A percentile compares a stretch with the other conserved stretches of the same genome.
Conservation (phyloP, 2,888 invertebrate species). For the Podabrus alpinus region DNA sequence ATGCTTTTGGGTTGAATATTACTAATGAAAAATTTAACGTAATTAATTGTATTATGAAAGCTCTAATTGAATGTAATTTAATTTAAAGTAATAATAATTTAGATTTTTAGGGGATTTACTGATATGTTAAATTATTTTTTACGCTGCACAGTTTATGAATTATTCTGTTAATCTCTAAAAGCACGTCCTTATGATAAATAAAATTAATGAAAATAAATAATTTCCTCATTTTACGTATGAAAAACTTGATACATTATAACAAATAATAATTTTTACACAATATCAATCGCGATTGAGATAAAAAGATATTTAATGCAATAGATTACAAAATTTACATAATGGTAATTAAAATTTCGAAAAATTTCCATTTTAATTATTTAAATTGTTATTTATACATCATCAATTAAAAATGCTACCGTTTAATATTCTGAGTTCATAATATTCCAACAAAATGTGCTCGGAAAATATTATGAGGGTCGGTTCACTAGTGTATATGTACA, state of each 20-base stretch:
- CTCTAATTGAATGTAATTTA: neutral
- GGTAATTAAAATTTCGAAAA: neutral
- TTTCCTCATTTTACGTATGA: no score
- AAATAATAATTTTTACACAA: neutral
- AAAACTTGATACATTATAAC: neutral
- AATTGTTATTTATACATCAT: neutral
- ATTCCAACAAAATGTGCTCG: constrained; percentile 1
- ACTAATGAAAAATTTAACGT: neutral
- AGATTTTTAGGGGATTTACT: no score
- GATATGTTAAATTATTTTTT: no score
- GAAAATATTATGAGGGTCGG: constrained; percentile 4
- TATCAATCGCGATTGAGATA: neutral
- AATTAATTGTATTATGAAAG: neutral
- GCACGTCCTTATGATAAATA: no score
- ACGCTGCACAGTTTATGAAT: no score
- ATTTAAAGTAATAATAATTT: no score
- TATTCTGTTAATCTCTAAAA: no score
- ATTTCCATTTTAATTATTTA: neutral
- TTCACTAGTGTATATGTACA: constrained; percentile 3
- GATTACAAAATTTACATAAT: neutral
- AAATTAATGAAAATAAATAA: no score
- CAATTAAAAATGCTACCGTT: neutral
- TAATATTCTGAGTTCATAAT: constrained; percentile 5
- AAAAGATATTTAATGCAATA: neutral
- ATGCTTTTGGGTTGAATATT: neutral